Conservation (phyloP, 2,888 invertebrate genomes). For the Noctua fimbriata region DNA sequence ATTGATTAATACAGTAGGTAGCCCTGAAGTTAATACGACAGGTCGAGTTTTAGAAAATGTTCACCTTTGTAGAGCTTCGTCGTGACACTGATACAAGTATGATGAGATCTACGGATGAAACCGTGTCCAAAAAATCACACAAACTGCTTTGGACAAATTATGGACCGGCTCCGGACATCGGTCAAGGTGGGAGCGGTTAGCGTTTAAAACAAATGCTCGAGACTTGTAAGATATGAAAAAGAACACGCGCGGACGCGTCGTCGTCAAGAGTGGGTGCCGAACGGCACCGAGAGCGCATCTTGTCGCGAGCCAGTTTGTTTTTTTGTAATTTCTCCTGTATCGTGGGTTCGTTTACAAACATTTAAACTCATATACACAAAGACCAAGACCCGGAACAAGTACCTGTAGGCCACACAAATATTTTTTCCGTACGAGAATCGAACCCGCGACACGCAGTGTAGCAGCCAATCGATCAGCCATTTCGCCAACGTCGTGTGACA, state of each 20-base stretch:
- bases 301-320: background rate
- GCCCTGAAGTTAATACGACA: background rate
- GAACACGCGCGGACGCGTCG: background rate
- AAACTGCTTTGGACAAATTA: background rate
- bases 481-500: background rate
- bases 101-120: background rate
- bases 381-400: no score
- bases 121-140: background rate
- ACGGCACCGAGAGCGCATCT: background rate
- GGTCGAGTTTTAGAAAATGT: background rate
- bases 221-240: background rate
- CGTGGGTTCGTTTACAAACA: no score
- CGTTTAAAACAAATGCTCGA: background rate
- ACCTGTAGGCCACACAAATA: no score
- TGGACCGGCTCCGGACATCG: background rate
- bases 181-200: background rate
- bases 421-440: no score
- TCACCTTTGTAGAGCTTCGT: background rate
- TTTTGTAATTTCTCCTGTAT: no score
- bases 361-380: no score
- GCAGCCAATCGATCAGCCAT: no score
- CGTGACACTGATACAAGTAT: background rate
- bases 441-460: background rate
- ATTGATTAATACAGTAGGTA: constrained; percentile 2
- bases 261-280: background rate